These are phyloP conservation scores for Himalopsyche kuldschensis DNA, from an alignment of 2,888 invertebrate species.

Conservation along the genomic window DNA sequence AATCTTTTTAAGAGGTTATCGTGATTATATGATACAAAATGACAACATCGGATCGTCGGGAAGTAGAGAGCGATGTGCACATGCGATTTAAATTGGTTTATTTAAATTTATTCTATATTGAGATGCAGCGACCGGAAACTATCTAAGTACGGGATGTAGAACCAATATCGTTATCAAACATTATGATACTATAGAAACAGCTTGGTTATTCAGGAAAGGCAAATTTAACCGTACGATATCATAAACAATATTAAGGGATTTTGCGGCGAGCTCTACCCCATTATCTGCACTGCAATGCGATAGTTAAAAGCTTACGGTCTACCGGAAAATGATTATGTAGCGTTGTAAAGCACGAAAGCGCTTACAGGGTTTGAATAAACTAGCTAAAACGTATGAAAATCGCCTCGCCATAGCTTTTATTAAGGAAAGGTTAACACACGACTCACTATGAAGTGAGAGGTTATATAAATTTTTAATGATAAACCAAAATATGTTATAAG, in stretches of 20 bases:
- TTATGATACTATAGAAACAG: neutral
- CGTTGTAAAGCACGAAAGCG: neutral
- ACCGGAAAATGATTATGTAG: neutral
- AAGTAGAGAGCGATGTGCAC: too few species aligned
- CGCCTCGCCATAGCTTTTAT: too few species aligned
- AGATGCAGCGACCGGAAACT: neutral
- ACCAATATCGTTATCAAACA: neutral
- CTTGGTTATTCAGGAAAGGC: neutral
- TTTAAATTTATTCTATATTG: too few species aligned
- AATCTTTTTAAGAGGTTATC: too few species aligned
- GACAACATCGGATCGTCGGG: too few species aligned
- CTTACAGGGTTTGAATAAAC: neutral
- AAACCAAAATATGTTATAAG: too few species aligned
- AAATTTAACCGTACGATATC: neutral
- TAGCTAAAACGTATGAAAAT: too few species aligned
- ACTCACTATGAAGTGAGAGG: too few species aligned
- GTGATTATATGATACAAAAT: too few species aligned
- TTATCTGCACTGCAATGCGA: neutral
- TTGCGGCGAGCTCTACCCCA: neutral
- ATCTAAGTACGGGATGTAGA: neutral
- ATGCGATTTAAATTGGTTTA: too few species aligned
- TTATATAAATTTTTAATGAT: too few species aligned
- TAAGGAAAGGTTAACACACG: too few species aligned
- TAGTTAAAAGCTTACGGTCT: neutral
- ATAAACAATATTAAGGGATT: neutral